Evolutionary conservation across 2,113 vertebrate species (phyloP), one percentile per base, ranked within the genome.

Genomic region (Cyprinodon brontotheroides): DNA sequence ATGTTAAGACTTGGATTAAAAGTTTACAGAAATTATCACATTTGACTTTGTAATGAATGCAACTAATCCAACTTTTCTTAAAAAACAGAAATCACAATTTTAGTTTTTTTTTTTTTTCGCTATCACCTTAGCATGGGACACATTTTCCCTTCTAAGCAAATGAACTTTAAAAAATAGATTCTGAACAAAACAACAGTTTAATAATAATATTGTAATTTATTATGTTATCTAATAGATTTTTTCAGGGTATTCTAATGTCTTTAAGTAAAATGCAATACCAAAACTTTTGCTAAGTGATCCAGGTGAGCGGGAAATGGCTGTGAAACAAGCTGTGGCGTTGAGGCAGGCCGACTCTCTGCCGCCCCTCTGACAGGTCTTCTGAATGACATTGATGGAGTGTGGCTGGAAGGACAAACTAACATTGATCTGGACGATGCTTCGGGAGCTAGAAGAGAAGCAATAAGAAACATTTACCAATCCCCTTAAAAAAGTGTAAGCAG

Each of bases 331-430:
- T 0, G 84, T 92, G 65, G 96, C 95, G 0, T 95, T 93, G 7
- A 98, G 91, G 73, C 98, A 99, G 57, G 94, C 92, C 0, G 96
- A 96, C 0, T 96, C 92, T 62, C 95, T 86, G 72, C 94, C 93
- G 0, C 93, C 79, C 0, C 94, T 89, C 38, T 84, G 94, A 79
- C 98, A 99, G 84, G 95, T 95, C 88, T 91, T 95, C 80, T 94
- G 96, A 14, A 97, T 95, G 74, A 99, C 94, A 0, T 95, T 98
- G 91, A 99, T 94, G 68, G 95, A 92, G 0, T 95, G 72, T 0
- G 98, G 98, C 74, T 91, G 94, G 89, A 97, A 95, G 1, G 87
- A 86, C 86, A 98, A 67, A 0, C 93, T 92, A 0, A 94, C 87
- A 0, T 93, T 92, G 78, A 99, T 91, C 81, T 89, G 94, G 6